These are phyloP conservation scores for Drosophila baimaii DNA, from an alignment of 1,140 invertebrate genomes.

Conservation along the genomic window DNA sequence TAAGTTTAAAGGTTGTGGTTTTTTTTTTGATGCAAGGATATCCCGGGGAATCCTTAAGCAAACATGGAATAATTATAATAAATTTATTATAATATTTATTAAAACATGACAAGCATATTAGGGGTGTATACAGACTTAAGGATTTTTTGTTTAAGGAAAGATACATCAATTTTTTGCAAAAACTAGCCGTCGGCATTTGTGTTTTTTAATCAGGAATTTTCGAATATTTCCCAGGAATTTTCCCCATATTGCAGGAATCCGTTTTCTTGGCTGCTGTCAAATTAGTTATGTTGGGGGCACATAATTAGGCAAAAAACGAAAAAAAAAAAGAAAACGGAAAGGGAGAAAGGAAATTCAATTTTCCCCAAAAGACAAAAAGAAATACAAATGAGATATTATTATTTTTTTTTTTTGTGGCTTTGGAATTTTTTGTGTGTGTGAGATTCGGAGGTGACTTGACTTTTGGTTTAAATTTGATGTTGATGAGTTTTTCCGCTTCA, in stretches of 20 bases:
- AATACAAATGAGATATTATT: conserved; percentile 46
- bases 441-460: conserved; percentile 47
- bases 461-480: conserved; percentile 55
- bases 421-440: conserved; percentile 19
- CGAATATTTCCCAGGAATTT: neutral
- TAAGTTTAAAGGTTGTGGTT: neutral
- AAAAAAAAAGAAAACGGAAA: conserved; percentile 5
- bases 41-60: neutral
- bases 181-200: too few species aligned
- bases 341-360: conserved; percentile 64
- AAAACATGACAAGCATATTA: too few species aligned
- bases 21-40: neutral
- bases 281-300: conserved; percentile 44
- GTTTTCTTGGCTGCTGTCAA: conserved; percentile 13
- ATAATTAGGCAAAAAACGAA: conserved; percentile 52
- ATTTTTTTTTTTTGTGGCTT: conserved; percentile 28
- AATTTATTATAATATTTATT: too few species aligned
- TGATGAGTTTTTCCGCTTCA: conserved; percentile 64
- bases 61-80: too few species aligned
- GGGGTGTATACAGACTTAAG: too few species aligned
- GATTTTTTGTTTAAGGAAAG: too few species aligned
- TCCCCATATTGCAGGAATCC: neutral
- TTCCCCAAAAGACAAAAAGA: conserved; percentile 37
- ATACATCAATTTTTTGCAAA: too few species aligned
- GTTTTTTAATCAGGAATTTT: too few species aligned